Conservation (phyloP, 1,140 invertebrate genomes). For the Metopolophium dirhodum region DNA sequence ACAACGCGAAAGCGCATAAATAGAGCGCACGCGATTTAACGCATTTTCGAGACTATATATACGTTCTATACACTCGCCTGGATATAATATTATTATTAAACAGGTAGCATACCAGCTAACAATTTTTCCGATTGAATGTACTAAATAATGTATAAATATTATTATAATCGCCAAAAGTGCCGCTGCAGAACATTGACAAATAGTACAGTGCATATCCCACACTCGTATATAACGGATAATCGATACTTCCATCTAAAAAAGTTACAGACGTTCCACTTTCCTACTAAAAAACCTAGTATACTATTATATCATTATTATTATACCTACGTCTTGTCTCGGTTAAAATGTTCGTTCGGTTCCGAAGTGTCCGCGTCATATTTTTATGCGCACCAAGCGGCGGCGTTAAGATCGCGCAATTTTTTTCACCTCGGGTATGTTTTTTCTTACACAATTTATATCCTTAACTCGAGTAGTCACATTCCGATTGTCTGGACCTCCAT, state of each 20-base stretch:
- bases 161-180: background rate
- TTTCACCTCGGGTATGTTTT: background rate
- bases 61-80: background rate
- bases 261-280: background rate
- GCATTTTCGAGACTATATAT: background rate
- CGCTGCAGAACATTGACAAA: background rate
- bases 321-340: background rate
- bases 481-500: slow-evolving; percentile 44
- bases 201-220: too few species aligned
- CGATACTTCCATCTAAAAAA: too few species aligned
- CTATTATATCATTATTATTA: background rate
- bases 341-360: background rate
- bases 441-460: background rate
- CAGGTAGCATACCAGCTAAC: background rate
- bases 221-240: too few species aligned
- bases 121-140: background rate
- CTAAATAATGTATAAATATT: too few species aligned
- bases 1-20: background rate
- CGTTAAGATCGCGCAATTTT: slow-evolving; percentile 14
- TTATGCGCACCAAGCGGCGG: background rate
- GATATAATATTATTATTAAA: background rate
- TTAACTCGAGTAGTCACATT: slow-evolving; percentile 17
- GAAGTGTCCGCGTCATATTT: background rate
- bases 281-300: background rate
- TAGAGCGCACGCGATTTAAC: background rate